A percentile compares a stretch with the other conserved stretches of the same genome.
Evolutionary conservation across 2,113 vertebrate species (phyloP).

Genomic region (Pitta sordida): DNA sequence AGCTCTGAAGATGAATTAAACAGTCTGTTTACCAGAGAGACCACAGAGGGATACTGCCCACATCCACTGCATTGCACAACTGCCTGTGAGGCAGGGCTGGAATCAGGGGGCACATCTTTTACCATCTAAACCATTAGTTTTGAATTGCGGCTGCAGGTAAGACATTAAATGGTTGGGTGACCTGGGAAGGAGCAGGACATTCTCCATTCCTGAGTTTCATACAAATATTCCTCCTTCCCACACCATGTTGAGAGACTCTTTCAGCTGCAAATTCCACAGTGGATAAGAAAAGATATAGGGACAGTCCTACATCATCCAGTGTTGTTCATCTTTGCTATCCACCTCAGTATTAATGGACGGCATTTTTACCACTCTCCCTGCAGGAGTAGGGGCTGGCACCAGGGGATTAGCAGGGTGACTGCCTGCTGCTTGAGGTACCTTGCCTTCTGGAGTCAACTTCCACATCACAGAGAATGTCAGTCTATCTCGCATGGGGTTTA

Average conservation of each 20-base stretch:
- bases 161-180: not conserved
- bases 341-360: not conserved
- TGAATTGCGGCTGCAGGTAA: not conserved
- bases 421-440: conserved; percentile 71
- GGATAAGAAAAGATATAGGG: not conserved
- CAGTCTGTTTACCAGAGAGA: not conserved
- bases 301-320: not conserved
- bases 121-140: not conserved
- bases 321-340: not conserved
- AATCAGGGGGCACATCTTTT: not conserved
- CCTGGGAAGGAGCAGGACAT: not conserved
- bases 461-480: conserved; percentile 96
- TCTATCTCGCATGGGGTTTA: conserved; percentile 89
- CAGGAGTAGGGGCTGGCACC: not conserved
- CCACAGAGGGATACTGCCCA: not conserved
- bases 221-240: not conserved
- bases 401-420: not conserved
- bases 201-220: not conserved
- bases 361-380: not conserved
- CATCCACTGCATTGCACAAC: not conserved
- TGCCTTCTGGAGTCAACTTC: conserved; percentile 88
- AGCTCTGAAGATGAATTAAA: not conserved
- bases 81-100: not conserved
- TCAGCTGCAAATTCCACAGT: not conserved
- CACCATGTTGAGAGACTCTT: not conserved